A percentile compares a stretch with the other conserved stretches of the same genome.
These are phyloP conservation scores for Turritopsis rubra DNA, from an alignment of 30 jellyfish, hydroid and myxozoan species.

Conservation along the genomic window DNA sequence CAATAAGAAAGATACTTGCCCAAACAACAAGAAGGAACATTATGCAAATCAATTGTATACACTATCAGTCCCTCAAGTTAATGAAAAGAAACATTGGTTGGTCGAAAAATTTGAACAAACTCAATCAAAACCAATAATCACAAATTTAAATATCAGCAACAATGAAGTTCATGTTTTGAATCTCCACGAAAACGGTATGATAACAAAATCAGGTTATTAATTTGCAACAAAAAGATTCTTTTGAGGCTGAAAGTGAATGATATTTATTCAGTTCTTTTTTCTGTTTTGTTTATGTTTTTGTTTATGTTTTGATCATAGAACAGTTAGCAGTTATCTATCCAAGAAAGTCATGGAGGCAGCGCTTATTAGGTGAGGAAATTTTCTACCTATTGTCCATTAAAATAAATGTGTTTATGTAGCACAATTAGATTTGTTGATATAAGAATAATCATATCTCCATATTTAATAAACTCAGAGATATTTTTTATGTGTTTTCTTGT, in stretches of 20 bases:
- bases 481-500: too few relatives aligned
- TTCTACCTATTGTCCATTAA: too few relatives aligned
- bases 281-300: too few relatives aligned
- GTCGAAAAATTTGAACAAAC: background rate
- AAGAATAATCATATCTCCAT: too few relatives aligned
- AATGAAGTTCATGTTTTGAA: background rate
- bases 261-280: too few relatives aligned
- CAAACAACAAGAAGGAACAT: background rate
- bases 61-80: background rate
- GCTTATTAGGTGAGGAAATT: background rate
- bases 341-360: slow-evolving; percentile 3
- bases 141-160: background rate
- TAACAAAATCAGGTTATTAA: too few relatives aligned
- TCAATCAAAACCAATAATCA: background rate
- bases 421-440: too few relatives aligned
- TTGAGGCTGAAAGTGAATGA: too few relatives aligned
- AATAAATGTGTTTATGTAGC: too few relatives aligned
- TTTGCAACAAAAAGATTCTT: too few relatives aligned
- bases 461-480: too few relatives aligned
- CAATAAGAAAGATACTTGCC: background rate
- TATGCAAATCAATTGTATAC: background rate
- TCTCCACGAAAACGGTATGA: background rate
- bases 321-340: background rate
- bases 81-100: background rate
- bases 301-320: too few relatives aligned